Evolutionary conservation across 1,140 invertebrate species (phyloP), one percentile per base, ranked within the genome.

Genomic region (Dryas iulia): DNA sequence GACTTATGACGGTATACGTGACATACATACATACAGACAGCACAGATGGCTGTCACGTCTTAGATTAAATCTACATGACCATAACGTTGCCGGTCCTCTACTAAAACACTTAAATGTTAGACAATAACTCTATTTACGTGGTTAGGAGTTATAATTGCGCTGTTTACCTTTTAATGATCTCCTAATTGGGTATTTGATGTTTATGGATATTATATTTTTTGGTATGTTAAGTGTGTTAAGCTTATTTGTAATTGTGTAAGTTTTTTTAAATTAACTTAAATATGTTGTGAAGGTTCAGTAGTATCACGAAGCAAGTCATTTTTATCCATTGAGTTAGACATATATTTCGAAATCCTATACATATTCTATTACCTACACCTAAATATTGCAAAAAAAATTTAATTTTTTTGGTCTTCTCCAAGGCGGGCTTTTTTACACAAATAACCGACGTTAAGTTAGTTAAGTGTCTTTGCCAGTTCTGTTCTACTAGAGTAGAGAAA

Each of bases 41-140:
- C 72, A 74, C 77, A 87, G 79, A 83, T 79, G 80, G 76, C 73
- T 66, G 71, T 64, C 66, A 72, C 74, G 68, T 66, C 61, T 70
- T 68, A 84, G 86, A 90, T 90, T 84, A 82, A 82, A 84, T 83
- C 86, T 75, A 74, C 79, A 81, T 79, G 82, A 73, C 84, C 83
- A 87, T 88, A 87, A 89, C 78, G 78, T 82, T 82, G 75, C 78
- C 67, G 72, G 78, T 75, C 84, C 81, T 78, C 73, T 61, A 78
- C 67, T 77, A 76, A 75, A 47, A 47, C 8, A 21, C 18, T 47
- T 82, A 86, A 86, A 84, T 74, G 76, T 79, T 81, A 81, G 81
- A 87, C 82, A 83, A 89, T 86, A 86, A 88, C 79, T 78, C 82
- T 84, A 84, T 78, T 83, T 87, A 89, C 88, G 88, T 90, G 88